A percentile compares a stretch with the other conserved stretches of the same genome.
phyloP scores from a whole-genome alignment of 2,113 vertebrate genomes.

The Ornithorhynchus anatinus region DNA sequence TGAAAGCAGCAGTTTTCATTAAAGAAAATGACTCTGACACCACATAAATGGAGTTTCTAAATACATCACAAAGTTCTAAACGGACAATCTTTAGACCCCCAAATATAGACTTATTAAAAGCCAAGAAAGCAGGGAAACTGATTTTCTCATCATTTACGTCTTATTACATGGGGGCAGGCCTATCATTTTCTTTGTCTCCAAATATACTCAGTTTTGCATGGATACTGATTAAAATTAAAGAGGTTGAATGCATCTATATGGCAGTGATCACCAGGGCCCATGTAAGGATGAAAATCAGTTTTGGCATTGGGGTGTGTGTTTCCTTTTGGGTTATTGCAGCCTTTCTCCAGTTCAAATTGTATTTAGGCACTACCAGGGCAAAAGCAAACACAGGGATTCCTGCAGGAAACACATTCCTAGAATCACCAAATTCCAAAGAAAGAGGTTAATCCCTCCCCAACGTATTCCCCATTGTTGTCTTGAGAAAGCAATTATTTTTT shows the following conservation, averaged over 20 bases:
- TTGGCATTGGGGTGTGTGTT: too few relatives aligned
- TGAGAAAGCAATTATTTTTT: slow-evolving; percentile 8
- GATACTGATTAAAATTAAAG: too few relatives aligned
- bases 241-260: too few relatives aligned
- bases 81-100: background rate
- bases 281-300: too few relatives aligned
- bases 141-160: background rate
- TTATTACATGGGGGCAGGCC: background rate
- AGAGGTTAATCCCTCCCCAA: slow-evolving; percentile 8
- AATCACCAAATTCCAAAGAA: slow-evolving; percentile 6
- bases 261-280: too few relatives aligned
- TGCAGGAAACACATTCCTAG: too few relatives aligned
- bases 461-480: slow-evolving; percentile 10
- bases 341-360: too few relatives aligned
- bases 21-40: background rate
- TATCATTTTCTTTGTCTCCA: background rate
- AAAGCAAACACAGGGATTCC: too few relatives aligned
- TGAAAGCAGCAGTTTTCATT: slow-evolving; percentile 1
- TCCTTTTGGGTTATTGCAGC: too few relatives aligned
- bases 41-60: slow-evolving; percentile 30
- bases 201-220: background rate
- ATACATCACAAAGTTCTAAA: background rate
- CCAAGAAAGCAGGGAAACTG: background rate
- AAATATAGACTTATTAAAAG: background rate
- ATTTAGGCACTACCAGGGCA: too few relatives aligned